Conservation (phyloP, 2,888 invertebrate species). For the Aphidoletes aphidimyza region DNA sequence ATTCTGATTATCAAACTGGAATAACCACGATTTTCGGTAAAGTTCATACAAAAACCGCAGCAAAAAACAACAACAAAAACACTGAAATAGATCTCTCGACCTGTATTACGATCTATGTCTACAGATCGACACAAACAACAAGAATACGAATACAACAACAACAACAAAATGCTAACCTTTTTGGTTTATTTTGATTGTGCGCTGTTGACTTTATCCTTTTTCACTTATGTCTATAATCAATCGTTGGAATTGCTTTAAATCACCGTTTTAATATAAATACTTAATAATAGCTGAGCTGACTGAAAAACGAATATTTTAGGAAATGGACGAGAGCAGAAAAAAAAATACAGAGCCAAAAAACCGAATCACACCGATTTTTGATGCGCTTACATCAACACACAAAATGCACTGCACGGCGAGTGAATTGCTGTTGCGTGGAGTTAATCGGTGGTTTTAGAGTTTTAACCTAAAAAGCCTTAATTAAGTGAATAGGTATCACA, state of each 20-base stretch:
- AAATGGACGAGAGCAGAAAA: constrained; percentile 13
- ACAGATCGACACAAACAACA: neutral
- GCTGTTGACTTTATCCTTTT: constrained; percentile 48
- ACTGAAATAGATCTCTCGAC: constrained; percentile 1
- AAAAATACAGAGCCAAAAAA: neutral
- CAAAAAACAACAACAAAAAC: neutral
- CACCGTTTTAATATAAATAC: constrained; percentile 54
- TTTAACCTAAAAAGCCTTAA: constrained; percentile 43
- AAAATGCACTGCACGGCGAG: neutral
- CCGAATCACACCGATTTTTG: neutral
- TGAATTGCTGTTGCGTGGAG: constrained; percentile 50
- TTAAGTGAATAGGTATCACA: constrained; percentile 35
- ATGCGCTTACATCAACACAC: neutral
- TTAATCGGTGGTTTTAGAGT: constrained; percentile 40
- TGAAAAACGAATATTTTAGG: constrained; percentile 2
- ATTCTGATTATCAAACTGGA: constrained; percentile 43
- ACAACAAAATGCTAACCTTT: neutral
- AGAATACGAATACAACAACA: neutral
- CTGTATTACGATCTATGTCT: constrained; percentile 39
- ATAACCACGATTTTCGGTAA: constrained; percentile 52
- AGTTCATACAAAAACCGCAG: neutral
- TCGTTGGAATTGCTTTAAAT: constrained; percentile 47
- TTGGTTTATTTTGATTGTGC: constrained; percentile 45
- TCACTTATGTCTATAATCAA: constrained; percentile 50
- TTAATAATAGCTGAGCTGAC: constrained; percentile 46